Conservation (phyloP, 2,797 vertebrate species). For the Phylloscopus collybita region DNA sequence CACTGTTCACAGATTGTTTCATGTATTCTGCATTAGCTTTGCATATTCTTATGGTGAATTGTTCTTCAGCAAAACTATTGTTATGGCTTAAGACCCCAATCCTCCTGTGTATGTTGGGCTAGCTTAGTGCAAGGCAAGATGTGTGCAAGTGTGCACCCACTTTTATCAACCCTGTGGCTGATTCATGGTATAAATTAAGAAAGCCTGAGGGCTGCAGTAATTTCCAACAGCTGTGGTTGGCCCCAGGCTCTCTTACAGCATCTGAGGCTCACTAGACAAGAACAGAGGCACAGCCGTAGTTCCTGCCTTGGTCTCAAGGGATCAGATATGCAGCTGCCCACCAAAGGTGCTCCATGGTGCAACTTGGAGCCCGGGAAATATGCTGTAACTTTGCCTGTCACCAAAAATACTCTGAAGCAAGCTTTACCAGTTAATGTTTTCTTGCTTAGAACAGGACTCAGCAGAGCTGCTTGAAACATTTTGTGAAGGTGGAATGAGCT, state of each 20-base stretch:
- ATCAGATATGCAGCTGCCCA: not conserved
- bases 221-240: slow-evolving; percentile 18
- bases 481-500: not conserved
- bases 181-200: slow-evolving; percentile 1
- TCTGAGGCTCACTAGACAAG: not conserved
- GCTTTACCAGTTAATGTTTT: not conserved
- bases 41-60: not conserved
- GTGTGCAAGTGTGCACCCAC: not conserved
- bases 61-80: not conserved
- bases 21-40: not conserved
- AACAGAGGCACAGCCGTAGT: not conserved
- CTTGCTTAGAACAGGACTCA: not conserved
- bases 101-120: not conserved
- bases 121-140: not conserved
- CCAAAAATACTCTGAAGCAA: not conserved
- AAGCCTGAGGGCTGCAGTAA: slow-evolving; percentile 11
- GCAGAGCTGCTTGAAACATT: not conserved
- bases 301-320: not conserved
- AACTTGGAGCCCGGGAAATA: not conserved
- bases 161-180: not conserved
- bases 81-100: not conserved
- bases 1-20: not conserved
- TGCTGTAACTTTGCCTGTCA: not conserved
- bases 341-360: not conserved
- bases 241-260: not conserved